Conservation (phyloP, 2,113 vertebrate species). For the Atlantisia rogersi region DNA sequence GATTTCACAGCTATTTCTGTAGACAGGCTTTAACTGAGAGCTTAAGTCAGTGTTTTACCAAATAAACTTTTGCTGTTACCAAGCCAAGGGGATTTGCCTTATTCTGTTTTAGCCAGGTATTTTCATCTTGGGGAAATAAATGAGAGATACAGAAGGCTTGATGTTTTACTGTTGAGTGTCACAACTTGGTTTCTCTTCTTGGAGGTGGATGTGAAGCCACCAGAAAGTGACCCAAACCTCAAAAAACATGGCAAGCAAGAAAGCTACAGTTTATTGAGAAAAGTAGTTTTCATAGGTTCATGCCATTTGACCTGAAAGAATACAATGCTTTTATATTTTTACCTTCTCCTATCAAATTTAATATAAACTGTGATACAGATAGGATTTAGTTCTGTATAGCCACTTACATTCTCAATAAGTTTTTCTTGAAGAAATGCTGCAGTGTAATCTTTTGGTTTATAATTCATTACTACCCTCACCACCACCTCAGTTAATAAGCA, state of each 20-base stretch:
- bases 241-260: not conserved
- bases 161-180: not conserved
- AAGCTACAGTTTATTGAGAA: not conserved
- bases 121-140: not conserved
- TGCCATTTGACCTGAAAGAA: not conserved
- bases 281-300: not conserved
- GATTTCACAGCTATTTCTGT: not conserved
- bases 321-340: not conserved
- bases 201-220: not conserved
- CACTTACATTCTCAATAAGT: not conserved
- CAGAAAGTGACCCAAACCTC: not conserved
- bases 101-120: not conserved
- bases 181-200: not conserved
- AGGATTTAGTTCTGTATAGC: not conserved
- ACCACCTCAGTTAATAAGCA: not conserved
- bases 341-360: fast-evolving
- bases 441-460: not conserved
- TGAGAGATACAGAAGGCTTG: not conserved
- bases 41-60: not conserved
- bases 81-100: not conserved
- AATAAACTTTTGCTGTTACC: not conserved
- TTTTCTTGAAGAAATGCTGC: not conserved
- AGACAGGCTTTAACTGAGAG: not conserved
- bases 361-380: not conserved
- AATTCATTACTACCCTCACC: not conserved